Conservation (phyloP, 2,113 vertebrate species). For the Stigmatopora nigra region DNA sequence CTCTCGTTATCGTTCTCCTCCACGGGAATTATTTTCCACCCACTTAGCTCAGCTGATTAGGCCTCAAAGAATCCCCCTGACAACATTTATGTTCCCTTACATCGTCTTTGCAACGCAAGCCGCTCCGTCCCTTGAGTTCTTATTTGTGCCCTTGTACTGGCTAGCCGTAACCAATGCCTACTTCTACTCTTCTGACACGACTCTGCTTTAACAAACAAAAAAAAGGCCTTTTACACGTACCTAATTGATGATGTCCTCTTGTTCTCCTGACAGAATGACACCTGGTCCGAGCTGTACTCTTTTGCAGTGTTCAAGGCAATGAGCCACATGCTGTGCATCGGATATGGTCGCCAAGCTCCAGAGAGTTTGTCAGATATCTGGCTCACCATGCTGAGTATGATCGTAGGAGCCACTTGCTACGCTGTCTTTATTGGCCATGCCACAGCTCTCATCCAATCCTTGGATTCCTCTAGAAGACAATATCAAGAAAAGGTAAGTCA, state of each 20-base stretch:
- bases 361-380: conserved; percentile 96
- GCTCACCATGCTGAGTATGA: conserved; percentile 98
- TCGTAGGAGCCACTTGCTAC: conserved; percentile 93
- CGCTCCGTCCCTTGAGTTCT: conserved; percentile 42
- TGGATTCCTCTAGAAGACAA: conserved; percentile 87
- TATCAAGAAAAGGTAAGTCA: conserved; percentile 89
- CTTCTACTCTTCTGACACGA: conserved; percentile 7
- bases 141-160: conserved; percentile 48
- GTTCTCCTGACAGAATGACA: conserved; percentile 78
- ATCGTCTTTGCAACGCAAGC: conserved; percentile 30
- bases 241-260: conserved; percentile 5
- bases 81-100: conserved; percentile 41
- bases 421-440: conserved; percentile 91
- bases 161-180: background rate
- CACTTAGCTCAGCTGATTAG: conserved; percentile 54
- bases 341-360: conserved; percentile 89
- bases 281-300: conserved; percentile 95
- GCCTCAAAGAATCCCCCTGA: conserved; percentile 53
- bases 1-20: conserved; percentile 57
- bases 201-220: conserved; percentile 4
- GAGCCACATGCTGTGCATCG: conserved; percentile 99
- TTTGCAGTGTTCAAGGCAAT: conserved; percentile 97
- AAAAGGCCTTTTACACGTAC: conserved; percentile 8
- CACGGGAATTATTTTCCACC: conserved; percentile 49
- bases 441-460: conserved; percentile 86